Base-by-base conservation (phyloP, 2,113 vertebrate species). In the Xyliphius kryptos region DNA sequence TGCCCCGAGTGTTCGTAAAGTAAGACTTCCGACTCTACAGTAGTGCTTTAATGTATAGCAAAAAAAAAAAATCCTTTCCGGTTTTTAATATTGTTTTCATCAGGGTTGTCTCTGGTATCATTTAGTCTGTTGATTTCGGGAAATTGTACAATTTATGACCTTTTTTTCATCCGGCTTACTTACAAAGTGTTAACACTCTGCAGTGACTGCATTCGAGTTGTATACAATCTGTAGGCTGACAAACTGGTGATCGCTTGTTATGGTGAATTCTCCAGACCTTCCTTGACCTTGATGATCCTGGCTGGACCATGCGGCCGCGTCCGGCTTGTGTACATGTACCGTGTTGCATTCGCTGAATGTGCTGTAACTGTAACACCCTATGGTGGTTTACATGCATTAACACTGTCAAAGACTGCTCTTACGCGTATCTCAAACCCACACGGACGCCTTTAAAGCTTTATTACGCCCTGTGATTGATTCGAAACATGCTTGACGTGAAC, bases 261-360 rank as follows among this genome's bases (percentile, higher is more conserved):
- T 37, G 3, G 44, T 66, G 43, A 41, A 61, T 48, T 48, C 49
- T 69, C 43, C 20, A 20, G 52, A 55, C 51, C 17, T 57, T 65
- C 37, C 59, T 49, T 17, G 36, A 43, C 60, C 13, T 14, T 13
- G 15, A 48, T 10, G 3, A 36, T 21, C 47, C 36, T 56, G 61
- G 47, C 46, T 68, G 61, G 61, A 63, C n/a, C 3, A 49, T 22
- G 49, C 41, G 26, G 56, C 32, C 26, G 43, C 15, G 52, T 49
- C 53, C 59, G 19, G 59, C 59, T 22, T 37, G 19, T 40, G 50
- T 32, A 32, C 32, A 46, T 15, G 63, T 63, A 26, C 53, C 1
- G 26, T 64, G 72, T 64, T 55, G 64, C 63, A 46, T 62, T 74
- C 15, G 56, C 58, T 70, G 63, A 63, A 70, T 67, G 64, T 70